These are phyloP conservation scores for Promerops cafer DNA, from an alignment of 2,113 vertebrate species.

Conservation along the genomic window DNA sequence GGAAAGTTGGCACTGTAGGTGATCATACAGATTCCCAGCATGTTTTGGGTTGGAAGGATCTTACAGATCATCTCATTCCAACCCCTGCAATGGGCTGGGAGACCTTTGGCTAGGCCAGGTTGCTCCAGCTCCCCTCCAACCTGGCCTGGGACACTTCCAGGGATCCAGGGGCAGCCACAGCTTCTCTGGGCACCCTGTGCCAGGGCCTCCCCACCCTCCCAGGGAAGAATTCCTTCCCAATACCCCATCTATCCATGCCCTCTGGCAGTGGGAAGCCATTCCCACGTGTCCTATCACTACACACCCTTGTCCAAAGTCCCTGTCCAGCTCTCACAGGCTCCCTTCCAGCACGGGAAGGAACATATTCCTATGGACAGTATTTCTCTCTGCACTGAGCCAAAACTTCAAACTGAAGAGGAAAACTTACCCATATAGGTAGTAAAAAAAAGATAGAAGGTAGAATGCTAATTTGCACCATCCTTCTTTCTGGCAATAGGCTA, in stretches of 20 bases:
- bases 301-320: neutral
- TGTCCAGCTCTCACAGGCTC: neutral
- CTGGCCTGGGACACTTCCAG: neutral
- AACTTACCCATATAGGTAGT: conserved; percentile 96
- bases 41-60: neutral
- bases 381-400: neutral
- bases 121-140: neutral
- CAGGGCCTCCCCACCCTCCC: neutral
- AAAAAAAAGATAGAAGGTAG: conserved; percentile 99
- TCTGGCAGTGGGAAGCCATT: neutral
- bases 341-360: neutral
- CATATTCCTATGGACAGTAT: neutral
- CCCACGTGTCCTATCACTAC: neutral
- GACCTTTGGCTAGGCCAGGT: neutral
- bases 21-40: neutral
- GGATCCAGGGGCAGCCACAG: neutral
- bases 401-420: neutral
- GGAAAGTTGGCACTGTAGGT: neutral
- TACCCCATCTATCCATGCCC: neutral
- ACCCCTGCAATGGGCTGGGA: neutral
- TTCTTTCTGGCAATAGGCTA: conserved; percentile 99
- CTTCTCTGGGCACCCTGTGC: neutral
- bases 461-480: conserved; percentile 99
- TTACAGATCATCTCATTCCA: neutral
- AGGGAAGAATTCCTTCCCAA: neutral